Base-by-base conservation (phyloP, 2,113 vertebrate genomes). In the Nycticryphes semicollaris region DNA sequence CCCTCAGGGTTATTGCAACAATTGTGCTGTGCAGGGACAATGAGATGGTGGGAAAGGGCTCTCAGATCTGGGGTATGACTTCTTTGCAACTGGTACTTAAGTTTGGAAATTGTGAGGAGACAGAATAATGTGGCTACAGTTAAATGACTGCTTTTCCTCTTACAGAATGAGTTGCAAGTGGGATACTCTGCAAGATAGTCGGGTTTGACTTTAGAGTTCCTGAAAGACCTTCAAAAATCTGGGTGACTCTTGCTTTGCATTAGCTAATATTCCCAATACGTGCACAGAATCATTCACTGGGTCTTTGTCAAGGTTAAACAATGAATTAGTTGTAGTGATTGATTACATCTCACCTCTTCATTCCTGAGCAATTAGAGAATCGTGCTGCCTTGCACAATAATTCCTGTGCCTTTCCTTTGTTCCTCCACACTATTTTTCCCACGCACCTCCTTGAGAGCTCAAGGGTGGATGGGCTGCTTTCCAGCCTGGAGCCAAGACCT, bases 401-500 rank as follows among this genome's bases (percentile, higher is more conserved):
- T 76, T 86, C 19, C 47, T 16, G 33, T 74, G 41, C 37, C 30
- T 89, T 78, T 12, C 56, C 21, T 89, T 69, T 88, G 45, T 72
- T 72, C 15, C 13, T 74, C 33, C 33, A 54, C 6, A 0, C 35
- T 62, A 16, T 79, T 85, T 89, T 89, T 60, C 69, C 37, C 54
- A 45, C 21, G 84, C 79, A 69, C 22, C 51, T 47, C 64, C 83
- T 24, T 87, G 94, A 94, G 83, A 91, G 27, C 56, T 81, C 33
- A 68, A 79, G 57, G 62, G 62, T 92, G 74, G 88, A 80, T 57
- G 54, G 47, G 75, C 48, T 86, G 43, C 47, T 95, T 90, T 93
- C 63, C 81, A 94, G 75, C n/a, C 83, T 87, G 87, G 41, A 92
- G 69, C 80, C 43, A 79, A 90, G 66, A 93, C 57, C 69, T 84